Evolutionary conservation across 1,140 invertebrate species (phyloP), one percentile per base, ranked within the genome.

Genomic region (Brachionus rubens): DNA sequence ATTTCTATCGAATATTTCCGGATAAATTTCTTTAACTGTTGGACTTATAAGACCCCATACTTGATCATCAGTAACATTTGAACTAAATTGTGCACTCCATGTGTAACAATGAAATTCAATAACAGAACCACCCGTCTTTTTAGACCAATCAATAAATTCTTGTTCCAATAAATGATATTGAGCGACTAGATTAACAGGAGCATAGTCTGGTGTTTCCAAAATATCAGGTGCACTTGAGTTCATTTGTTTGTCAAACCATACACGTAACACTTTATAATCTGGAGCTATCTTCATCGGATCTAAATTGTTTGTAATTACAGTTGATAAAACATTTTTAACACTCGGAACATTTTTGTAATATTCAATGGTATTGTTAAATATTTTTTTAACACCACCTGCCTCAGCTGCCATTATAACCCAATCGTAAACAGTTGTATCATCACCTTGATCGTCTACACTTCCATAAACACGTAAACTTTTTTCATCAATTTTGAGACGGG

Each of bases 111-210:
- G 77, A 65, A 76, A 77, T 54, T 77, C 77, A 0, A 77, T 59
- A 21, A 77, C 70, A 21, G 77, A 77, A 46, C 77, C 77, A 21
- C 70, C 70, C 9, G 68, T 77, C 40, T 62, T 59, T 2, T 41
- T 36, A 30, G 77, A 70, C 77, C 77, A 77, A 4, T n/a, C 21
- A n/a, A 43, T 59, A 65, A 43, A 75, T 28, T 77, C 77, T n/a
- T 77, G 36, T 48, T 76, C 77, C n/a, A 77, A 67, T 41, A 33
- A 40, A 50, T 77, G 77, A 54, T 76, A 75, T 46, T 77, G 77
- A 46, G 70, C 68, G 2, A 77, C 70, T 16, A 77, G 41, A 56
- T 77, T 77, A 16, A 77, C 26, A 16, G 77, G 77, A 10, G 77
- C 41, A 56, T 46, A 62, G 43, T 75, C 68, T 4, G 77, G 77